Conservation (phyloP, 2,797 vertebrate species). For the Columba guinea region DNA sequence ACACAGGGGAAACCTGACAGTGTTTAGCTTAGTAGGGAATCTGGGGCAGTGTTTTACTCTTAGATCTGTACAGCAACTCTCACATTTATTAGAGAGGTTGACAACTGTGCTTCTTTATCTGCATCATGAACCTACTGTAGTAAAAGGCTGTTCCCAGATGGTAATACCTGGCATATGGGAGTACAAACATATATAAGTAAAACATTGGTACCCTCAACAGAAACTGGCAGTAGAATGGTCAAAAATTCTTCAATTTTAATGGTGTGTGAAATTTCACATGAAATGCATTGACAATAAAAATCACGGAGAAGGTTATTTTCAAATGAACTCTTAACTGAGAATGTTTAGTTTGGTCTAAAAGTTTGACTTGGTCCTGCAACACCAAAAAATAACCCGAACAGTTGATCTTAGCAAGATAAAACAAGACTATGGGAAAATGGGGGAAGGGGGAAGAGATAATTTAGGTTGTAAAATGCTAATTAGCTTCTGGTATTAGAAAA, state of each 20-base stretch:
- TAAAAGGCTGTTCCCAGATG: constrained; percentile 34
- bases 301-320: neutral
- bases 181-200: neutral
- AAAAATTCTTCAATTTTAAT: neutral
- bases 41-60: neutral
- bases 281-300: neutral
- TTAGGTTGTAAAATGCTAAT: neutral
- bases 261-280: fast-evolving
- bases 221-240: neutral
- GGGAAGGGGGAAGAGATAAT: neutral
- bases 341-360: neutral
- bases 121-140: neutral
- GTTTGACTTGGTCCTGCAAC: neutral
- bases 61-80: neutral
- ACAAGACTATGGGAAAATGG: neutral
- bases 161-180: neutral
- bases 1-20: neutral
- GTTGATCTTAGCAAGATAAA: neutral
- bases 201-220: neutral
- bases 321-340: neutral
- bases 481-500: neutral
- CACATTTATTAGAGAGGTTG: constrained; percentile 23
- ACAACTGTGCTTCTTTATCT: constrained; percentile 13
- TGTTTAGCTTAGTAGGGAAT: neutral
- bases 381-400: neutral